These are phyloP conservation scores for Chionis minor DNA, from an alignment of 2,113 vertebrate genomes.

Conservation along the genomic window DNA sequence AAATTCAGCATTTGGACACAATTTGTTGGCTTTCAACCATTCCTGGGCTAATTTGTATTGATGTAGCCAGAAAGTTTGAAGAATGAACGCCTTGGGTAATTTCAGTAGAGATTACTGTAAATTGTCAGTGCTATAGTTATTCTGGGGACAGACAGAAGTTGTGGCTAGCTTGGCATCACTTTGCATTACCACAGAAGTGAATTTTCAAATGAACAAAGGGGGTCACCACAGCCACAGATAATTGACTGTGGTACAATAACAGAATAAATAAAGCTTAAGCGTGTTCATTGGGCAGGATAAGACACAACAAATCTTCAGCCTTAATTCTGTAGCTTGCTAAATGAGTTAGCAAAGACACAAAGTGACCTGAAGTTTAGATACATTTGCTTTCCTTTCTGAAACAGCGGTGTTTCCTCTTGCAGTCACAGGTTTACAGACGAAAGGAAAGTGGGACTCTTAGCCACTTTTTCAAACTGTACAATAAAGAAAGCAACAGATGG, in stretches of 20 bases:
- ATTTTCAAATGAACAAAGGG: background rate
- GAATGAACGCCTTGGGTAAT: background rate
- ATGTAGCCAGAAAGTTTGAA: background rate
- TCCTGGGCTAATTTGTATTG: background rate
- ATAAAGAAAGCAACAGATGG: background rate
- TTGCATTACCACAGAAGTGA: background rate
- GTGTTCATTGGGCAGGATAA: background rate
- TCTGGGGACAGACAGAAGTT: conserved; percentile 10
- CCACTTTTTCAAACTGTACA: background rate
- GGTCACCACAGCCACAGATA: background rate
- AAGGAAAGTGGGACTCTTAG: background rate
- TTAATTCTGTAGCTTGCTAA: background rate
- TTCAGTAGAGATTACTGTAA: conserved; percentile 26
- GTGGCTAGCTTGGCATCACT: conserved; percentile 1
- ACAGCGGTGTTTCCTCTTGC: background rate
- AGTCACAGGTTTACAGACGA: background rate
- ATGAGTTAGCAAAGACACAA: background rate
- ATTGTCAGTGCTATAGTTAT: background rate
- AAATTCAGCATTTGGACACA: background rate
- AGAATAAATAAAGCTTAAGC: background rate
- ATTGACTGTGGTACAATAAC: background rate
- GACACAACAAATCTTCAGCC: background rate
- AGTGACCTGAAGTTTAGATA: background rate
- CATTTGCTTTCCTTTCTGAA: background rate
- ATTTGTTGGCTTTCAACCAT: background rate